phyloP scores from a whole-genome alignment of 2,113 vertebrate species.

The Dinomys branickii region DNA sequence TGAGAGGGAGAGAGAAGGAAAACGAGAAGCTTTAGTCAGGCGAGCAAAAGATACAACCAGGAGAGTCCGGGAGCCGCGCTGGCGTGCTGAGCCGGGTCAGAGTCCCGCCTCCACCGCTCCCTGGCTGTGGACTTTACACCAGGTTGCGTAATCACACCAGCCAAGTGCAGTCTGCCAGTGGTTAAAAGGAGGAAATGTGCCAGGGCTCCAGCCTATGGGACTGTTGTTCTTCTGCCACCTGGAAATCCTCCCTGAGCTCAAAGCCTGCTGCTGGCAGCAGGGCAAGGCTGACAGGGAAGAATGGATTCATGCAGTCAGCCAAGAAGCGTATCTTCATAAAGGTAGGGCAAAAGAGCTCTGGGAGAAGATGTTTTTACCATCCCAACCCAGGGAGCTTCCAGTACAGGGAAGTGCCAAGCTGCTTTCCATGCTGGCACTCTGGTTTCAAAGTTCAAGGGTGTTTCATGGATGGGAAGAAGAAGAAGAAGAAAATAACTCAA shows the following conservation, averaged over 20 bases:
- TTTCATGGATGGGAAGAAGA: background rate
- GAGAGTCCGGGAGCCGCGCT: constrained; percentile 66
- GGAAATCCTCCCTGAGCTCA: constrained; percentile 77
- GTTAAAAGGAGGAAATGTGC: constrained; percentile 61
- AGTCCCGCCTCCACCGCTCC: constrained; percentile 61
- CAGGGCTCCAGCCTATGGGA: constrained; percentile 60
- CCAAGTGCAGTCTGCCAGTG: constrained; percentile 37
- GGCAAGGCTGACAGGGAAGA: constrained; percentile 73
- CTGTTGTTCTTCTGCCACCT: constrained; percentile 47
- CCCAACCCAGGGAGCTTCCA: constrained; percentile 17
- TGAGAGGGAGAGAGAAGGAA: background rate
- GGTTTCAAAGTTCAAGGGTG: constrained; percentile 66
- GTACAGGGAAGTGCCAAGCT: background rate
- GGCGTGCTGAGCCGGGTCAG: constrained; percentile 79
- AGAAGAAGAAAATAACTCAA: background rate
- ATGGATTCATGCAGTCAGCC: constrained; percentile 45
- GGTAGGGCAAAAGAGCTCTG: constrained; percentile 60
- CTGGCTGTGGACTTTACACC: constrained; percentile 80
- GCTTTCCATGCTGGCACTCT: constrained; percentile 26
- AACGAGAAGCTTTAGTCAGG: background rate
- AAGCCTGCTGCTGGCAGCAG: constrained; percentile 66
- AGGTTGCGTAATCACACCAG: constrained; percentile 78
- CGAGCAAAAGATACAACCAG: constrained; percentile 68
- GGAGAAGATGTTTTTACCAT: background rate
- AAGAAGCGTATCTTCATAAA: constrained; percentile 65